A percentile compares a stretch with the other conserved stretches of the same genome.
Conservation (phyloP, 2,113 vertebrate species). For the Phylloscopus trochilus region DNA sequence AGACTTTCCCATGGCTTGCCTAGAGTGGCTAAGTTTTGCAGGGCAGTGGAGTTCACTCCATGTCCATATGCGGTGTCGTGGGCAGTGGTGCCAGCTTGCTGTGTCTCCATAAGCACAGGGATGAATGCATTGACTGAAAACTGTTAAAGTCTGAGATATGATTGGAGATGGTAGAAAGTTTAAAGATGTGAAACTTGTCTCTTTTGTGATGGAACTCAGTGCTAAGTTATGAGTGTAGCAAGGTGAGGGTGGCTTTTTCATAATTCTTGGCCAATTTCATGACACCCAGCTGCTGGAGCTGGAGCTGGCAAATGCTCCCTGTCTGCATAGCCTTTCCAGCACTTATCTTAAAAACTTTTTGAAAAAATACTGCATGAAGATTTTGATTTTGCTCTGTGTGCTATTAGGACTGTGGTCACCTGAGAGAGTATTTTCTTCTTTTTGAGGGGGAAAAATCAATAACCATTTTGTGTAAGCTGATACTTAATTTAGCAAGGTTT, state of each 20-base stretch:
- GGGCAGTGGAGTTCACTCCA: fast-evolving
- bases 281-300: not conserved
- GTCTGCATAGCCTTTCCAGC: not conserved
- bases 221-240: not conserved
- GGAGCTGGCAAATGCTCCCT: not conserved
- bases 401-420: not conserved
- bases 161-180: not conserved
- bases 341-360: not conserved
- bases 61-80: fast-evolving
- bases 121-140: not conserved
- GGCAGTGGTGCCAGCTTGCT: fast-evolving
- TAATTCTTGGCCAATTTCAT: not conserved
- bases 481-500: not conserved
- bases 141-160: not conserved
- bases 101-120: not conserved
- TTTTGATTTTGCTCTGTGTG: not conserved
- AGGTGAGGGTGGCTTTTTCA: not conserved
- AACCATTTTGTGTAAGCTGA: not conserved
- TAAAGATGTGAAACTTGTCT: not conserved
- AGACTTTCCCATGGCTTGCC: not conserved
- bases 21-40: not conserved
- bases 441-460: not conserved
- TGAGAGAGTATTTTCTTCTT: not conserved
- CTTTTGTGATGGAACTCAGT: not conserved
- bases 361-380: not conserved